Conservation (phyloP, 1,140 invertebrate species). For the Diprion similis region DNA sequence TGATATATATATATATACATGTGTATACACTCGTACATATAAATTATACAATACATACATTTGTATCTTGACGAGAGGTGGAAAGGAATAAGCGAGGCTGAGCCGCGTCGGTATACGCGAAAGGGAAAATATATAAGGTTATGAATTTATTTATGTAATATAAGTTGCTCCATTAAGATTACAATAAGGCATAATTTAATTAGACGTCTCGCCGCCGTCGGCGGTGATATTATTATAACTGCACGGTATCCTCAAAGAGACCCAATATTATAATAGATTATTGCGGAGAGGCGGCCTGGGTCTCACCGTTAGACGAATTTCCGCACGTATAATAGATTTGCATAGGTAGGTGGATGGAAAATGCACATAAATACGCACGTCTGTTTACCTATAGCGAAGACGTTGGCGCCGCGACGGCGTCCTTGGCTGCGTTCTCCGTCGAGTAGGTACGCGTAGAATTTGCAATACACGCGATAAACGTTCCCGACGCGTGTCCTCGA, state of each 20-base stretch:
- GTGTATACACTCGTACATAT: no score
- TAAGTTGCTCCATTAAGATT: neutral
- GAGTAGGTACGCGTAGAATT: no score
- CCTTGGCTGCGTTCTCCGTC: neutral
- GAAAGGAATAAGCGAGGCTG: no score
- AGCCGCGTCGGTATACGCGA: no score
- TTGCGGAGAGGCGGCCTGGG: neutral
- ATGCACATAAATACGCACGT: neutral
- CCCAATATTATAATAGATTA: neutral
- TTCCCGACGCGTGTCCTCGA: no score
- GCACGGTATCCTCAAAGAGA: neutral
- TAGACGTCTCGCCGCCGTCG: neutral
- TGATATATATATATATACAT: no score
- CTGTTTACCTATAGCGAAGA: neutral
- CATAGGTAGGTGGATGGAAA: neutral
- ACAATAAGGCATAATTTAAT: constrained; percentile 4
- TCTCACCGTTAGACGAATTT: neutral
- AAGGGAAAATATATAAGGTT: neutral
- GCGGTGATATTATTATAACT: neutral
- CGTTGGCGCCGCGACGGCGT: neutral
- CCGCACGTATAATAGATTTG: neutral
- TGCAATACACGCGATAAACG: no score
- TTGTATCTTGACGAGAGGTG: no score
- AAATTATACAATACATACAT: no score
- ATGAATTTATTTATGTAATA: constrained; percentile 8